Conservation (phyloP, 2,888 invertebrate genomes). For the Eueremaeus valkanovi region DNA sequence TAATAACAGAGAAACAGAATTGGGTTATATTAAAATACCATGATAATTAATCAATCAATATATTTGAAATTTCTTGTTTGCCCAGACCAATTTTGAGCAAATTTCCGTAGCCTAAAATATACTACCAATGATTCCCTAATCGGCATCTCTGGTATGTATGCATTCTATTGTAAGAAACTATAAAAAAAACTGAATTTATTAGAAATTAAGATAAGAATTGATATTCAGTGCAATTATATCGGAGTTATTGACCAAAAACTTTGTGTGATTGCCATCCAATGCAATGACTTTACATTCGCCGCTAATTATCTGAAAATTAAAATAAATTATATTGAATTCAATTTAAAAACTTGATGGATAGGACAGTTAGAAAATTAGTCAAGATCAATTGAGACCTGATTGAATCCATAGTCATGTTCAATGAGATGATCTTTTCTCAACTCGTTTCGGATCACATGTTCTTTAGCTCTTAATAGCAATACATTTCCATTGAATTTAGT, state of each 20-base stretch:
- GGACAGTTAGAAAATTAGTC: neutral
- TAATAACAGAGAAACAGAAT: too few relatives aligned
- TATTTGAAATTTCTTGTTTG: too few relatives aligned
- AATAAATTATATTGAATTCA: neutral
- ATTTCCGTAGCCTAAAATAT: too few relatives aligned
- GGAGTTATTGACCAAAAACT: neutral
- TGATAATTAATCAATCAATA: too few relatives aligned
- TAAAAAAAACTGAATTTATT: too few relatives aligned
- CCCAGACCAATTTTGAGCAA: too few relatives aligned
- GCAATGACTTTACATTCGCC: neutral
- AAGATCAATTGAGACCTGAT: neutral
- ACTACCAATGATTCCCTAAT: too few relatives aligned
- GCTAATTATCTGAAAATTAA: neutral
- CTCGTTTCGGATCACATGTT: neutral
- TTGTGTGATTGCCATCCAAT: slow-evolving; percentile 5
- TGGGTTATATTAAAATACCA: too few relatives aligned
- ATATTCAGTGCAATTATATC: neutral
- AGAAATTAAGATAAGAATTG: neutral
- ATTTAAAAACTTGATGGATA: neutral
- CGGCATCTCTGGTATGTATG: too few relatives aligned
- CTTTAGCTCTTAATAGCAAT: neutral
- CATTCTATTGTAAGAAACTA: too few relatives aligned
- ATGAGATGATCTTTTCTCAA: neutral
- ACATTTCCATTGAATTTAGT: neutral
- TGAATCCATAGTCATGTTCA: neutral